phyloP scores from a whole-genome alignment of 2,797 vertebrate species.

The Iguana delicatissima region DNA sequence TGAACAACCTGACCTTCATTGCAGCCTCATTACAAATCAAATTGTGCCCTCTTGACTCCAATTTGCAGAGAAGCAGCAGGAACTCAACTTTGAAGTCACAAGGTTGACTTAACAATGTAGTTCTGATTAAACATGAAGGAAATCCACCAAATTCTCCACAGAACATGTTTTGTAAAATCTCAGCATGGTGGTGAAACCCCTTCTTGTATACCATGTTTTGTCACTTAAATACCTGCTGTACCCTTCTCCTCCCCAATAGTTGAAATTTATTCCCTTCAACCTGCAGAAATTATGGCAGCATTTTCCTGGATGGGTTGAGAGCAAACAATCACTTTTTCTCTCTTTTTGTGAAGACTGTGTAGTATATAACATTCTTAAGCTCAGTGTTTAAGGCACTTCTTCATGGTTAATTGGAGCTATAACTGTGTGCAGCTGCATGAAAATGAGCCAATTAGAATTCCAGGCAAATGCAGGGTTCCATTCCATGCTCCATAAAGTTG shows the following conservation, averaged over 20 bases:
- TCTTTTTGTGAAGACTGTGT: not conserved
- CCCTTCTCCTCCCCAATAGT: not conserved
- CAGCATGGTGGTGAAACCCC: not conserved
- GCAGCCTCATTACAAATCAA: not conserved
- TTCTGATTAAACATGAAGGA: not conserved
- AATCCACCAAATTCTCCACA: too few species aligned
- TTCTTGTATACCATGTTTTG: not conserved
- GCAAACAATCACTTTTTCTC: not conserved
- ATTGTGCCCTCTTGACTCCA: not conserved
- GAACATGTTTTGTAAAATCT: too few species aligned
- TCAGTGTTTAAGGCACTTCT: slow-evolving; percentile 12
- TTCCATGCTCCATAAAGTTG: slow-evolving; percentile 41
- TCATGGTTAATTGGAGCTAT: slow-evolving; percentile 47
- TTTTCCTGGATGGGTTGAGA: not conserved
- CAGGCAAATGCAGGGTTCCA: not conserved
- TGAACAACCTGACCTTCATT: not conserved
- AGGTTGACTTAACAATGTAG: not conserved
- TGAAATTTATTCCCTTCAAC: slow-evolving; percentile 24
- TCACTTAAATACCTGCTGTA: rapidly evolving
- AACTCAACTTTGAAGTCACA: not conserved
- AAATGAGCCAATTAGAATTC: slow-evolving; percentile 53
- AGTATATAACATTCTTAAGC: slow-evolving; percentile 16
- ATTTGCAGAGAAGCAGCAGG: not conserved
- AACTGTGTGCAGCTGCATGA: slow-evolving; percentile 6
- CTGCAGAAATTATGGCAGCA: slow-evolving; percentile 18